Base-by-base conservation (phyloP, 2,888 invertebrate genomes). In the Nipponacmea schrenckii region DNA sequence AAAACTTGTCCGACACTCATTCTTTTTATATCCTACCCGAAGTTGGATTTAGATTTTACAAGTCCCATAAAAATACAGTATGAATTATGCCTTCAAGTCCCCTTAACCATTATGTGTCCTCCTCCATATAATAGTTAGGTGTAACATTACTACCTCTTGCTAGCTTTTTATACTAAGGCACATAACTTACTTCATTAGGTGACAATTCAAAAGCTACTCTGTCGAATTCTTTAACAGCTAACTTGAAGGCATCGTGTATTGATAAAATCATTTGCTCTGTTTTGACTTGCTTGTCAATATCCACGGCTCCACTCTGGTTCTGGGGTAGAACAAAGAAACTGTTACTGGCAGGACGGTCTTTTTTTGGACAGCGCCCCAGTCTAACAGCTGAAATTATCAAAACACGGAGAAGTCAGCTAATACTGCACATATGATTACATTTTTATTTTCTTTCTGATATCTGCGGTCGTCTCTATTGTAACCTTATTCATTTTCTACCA, bases 241-340 rank as follows among this genome's bases (percentile, higher is more conserved):
- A 72, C 63, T 78, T 78, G 79, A 81, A 85, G 20, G 86, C 84
- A 50, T 84, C 83, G 67, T 85, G 85, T 27, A 86, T 83, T 26
- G 82, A 81, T n/a, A 85, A 76, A 1, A 86, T 84, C 83, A 85
- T 83, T 71, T 86, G 86, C 67, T 86, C 86, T 14, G 82, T 81
- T 70, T 81, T 77, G 27, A 85, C 79, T 68, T 85, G 86, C 65
- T 81, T 80, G 72, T 86, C 85, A 39, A 85, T 74, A 66, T 86
- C 84, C 24, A 84, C 77, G 1, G 77, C 78, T 8, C 83, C 84
- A 15, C 74, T 74, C 46, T 77, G 76, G 68, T 83, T 82, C 70
- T 83, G 79, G 5, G 85, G 86, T 73, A 86, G 75, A 67, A 81
- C 81, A 73, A 86, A 81, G 76, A 86, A 85, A 71, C 82, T 82